A percentile compares a stretch with the other conserved stretches of the same genome.
Conservation (phyloP, 2,888 invertebrate species). For the Rhodophaea formosa region DNA sequence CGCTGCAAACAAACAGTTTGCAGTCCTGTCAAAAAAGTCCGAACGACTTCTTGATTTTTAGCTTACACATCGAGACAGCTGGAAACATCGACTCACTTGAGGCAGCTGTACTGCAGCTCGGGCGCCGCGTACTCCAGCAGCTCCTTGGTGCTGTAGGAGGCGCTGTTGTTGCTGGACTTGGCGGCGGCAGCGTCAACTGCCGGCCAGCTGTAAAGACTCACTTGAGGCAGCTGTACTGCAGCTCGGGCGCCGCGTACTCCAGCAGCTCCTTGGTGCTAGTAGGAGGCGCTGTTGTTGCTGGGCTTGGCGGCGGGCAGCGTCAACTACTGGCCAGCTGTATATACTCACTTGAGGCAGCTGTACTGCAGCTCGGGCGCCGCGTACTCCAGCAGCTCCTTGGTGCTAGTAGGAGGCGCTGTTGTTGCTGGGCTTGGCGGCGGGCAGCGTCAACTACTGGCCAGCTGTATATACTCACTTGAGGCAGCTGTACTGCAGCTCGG, state of each 20-base stretch:
- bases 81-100: slow-evolving; percentile 69
- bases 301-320: slow-evolving; percentile 88
- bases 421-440: too few relatives aligned
- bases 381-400: slow-evolving; percentile 94
- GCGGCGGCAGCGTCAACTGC: slow-evolving; percentile 87
- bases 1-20: too few relatives aligned
- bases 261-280: slow-evolving; percentile 91
- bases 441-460: too few relatives aligned
- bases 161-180: slow-evolving; percentile 83
- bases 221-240: too few relatives aligned
- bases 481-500: slow-evolving; percentile 90
- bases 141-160: slow-evolving; percentile 87
- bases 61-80: too few relatives aligned
- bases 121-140: slow-evolving; percentile 95
- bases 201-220: slow-evolving; percentile 74
- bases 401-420: slow-evolving; percentile 80
- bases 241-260: slow-evolving; percentile 85
- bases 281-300: slow-evolving; percentile 78
- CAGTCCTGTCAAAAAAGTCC: too few relatives aligned
- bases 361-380: slow-evolving; percentile 94
- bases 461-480: slow-evolving; percentile 79
- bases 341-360: slow-evolving; percentile 80
- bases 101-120: slow-evolving; percentile 88
- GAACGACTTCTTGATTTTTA: too few relatives aligned
- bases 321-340: too few relatives aligned